Conservation (phyloP, 2,888 invertebrate genomes). For the Danaus chrysippus region DNA sequence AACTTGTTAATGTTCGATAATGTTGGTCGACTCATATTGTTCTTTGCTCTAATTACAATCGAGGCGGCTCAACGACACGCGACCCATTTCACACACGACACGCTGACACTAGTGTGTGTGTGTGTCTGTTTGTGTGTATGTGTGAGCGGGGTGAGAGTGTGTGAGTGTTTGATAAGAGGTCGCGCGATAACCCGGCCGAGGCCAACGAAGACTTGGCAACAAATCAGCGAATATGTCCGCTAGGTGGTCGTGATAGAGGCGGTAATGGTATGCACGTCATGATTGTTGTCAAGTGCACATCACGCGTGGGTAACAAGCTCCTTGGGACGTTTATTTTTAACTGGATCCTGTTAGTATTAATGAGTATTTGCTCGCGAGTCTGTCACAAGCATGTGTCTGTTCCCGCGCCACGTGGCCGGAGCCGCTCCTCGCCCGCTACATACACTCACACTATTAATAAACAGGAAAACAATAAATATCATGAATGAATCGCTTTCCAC, state of each 20-base stretch:
- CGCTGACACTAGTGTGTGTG: slow-evolving; percentile 14
- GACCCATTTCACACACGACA: slow-evolving; percentile 42
- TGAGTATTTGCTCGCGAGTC: slow-evolving; percentile 18
- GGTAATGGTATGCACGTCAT: background rate
- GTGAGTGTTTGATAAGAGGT: slow-evolving; percentile 39
- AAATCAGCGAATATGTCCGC: slow-evolving; percentile 9
- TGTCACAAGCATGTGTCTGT: slow-evolving; percentile 14
- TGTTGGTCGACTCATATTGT: slow-evolving; percentile 37
- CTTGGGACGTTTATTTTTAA: slow-evolving; percentile 25
- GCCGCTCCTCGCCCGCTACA: slow-evolving; percentile 16
- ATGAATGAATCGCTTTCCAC: slow-evolving; percentile 21
- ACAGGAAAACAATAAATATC: slow-evolving; percentile 20
- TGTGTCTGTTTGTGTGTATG: slow-evolving; percentile 21
- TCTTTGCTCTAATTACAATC: slow-evolving; percentile 54
- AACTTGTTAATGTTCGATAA: slow-evolving; percentile 17
- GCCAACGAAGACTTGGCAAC: slow-evolving; percentile 26
- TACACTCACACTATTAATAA: slow-evolving; percentile 13
- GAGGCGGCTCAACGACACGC: slow-evolving; percentile 35
- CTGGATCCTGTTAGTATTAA: slow-evolving; percentile 15
- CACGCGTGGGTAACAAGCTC: slow-evolving; percentile 20
- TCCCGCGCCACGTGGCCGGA: slow-evolving; percentile 11
- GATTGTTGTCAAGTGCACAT: slow-evolving; percentile 22
- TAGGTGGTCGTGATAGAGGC: slow-evolving; percentile 14
- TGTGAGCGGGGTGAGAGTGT: slow-evolving; percentile 12
- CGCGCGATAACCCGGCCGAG: slow-evolving; percentile 40